These are phyloP conservation scores for Trichonephila inaurata DNA, from an alignment of 1,140 invertebrate species.

Conservation along the genomic window DNA sequence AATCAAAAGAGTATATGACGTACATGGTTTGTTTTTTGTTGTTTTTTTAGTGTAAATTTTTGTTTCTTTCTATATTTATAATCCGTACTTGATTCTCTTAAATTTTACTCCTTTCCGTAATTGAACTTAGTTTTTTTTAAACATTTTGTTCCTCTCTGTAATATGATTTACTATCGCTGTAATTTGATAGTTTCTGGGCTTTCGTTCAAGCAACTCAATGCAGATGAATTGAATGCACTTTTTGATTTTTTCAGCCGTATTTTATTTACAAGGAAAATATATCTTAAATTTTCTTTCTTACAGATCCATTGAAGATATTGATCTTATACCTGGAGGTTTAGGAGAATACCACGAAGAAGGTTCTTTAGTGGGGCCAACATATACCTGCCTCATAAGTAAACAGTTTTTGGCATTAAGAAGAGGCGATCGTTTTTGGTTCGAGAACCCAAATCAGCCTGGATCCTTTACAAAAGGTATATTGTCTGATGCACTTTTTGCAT, in stretches of 20 bases:
- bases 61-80: no score
- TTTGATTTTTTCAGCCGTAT: neutral
- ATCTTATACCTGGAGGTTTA: conserved; percentile 85
- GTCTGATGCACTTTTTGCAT: neutral
- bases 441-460: conserved; percentile 77
- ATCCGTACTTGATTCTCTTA: no score
- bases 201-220: no score
- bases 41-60: no score
- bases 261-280: neutral
- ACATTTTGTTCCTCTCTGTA: no score
- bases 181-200: no score
- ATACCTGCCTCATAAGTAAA: conserved; percentile 83
- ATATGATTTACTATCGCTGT: no score
- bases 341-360: conserved; percentile 92
- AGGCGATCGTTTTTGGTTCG: conserved; percentile 85
- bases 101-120: no score
- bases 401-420: conserved; percentile 85
- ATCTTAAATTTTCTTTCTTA: neutral
- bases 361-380: conserved; percentile 94
- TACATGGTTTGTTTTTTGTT: no score
- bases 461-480: conserved; percentile 77
- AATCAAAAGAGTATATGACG: no score
- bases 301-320: conserved; percentile 80
- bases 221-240: neutral
- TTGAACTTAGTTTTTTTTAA: no score